A percentile compares a stretch with the other conserved stretches of the same genome.
Evolutionary conservation across 1,140 invertebrate genomes (phyloP).

Genomic region (Rhagoletis zephyria): DNA sequence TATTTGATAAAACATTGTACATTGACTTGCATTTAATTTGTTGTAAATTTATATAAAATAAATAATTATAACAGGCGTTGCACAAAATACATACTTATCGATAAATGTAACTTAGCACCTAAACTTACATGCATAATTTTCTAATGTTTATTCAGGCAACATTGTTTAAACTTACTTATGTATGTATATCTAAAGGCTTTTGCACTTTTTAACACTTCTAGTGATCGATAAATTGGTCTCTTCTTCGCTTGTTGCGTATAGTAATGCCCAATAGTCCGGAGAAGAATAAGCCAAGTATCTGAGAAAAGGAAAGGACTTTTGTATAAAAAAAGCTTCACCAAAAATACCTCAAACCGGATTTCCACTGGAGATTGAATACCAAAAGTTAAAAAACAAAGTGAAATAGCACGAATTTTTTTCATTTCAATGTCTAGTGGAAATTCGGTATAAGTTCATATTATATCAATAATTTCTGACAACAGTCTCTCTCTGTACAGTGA

Average conservation of each 20-base stretch:
- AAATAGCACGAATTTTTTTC: no score
- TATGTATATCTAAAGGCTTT: background rate
- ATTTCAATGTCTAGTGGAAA: no score
- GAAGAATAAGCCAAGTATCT: slow-evolving; percentile 62
- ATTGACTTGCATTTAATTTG: background rate
- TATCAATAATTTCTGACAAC: no score
- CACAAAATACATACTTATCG: slow-evolving; percentile 13
- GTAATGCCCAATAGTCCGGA: slow-evolving; percentile 67
- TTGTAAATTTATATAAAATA: slow-evolving; percentile 49
- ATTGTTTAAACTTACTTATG: slow-evolving; percentile 5
- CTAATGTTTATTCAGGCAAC: background rate
- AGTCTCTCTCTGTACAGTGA: no score
- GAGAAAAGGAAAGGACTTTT: no score
- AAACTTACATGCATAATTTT: no score
- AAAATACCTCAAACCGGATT: no score
- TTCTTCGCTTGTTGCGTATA: slow-evolving; percentile 68
- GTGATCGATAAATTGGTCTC: slow-evolving; percentile 64
- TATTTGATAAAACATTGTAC: slow-evolving; percentile 26
- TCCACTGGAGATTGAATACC: no score
- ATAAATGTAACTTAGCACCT: no score
- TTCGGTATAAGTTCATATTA: no score
- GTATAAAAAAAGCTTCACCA: no score
- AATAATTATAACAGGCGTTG: slow-evolving; percentile 1
- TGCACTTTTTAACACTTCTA: background rate
- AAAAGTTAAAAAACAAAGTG: no score